These are phyloP conservation scores for Diploptera punctata DNA, from an alignment of 2,888 invertebrate genomes.

Conservation along the genomic window DNA sequence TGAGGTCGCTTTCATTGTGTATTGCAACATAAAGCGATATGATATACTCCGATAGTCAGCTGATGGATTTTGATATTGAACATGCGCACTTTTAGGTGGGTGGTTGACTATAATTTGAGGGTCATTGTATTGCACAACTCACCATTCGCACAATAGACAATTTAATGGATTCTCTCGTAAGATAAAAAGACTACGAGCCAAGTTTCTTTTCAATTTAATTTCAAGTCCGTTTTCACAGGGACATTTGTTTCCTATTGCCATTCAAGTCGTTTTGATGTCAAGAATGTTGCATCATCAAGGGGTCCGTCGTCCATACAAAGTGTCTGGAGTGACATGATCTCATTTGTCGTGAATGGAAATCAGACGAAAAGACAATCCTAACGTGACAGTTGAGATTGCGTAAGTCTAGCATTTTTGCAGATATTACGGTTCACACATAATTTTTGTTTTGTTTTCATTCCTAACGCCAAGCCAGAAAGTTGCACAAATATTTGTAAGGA, in stretches of 20 bases:
- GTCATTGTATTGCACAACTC: not conserved
- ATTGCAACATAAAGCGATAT: not conserved
- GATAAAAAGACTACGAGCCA: no score
- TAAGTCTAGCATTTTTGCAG: no score
- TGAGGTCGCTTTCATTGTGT: not conserved
- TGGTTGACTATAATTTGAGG: not conserved
- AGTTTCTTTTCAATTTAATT: not conserved
- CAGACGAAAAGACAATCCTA: no score
- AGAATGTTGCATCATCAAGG: not conserved
- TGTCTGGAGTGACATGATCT: not conserved
- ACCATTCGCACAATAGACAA: not conserved
- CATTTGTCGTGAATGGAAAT: no score
- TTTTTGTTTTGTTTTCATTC: no score
- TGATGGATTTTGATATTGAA: not conserved
- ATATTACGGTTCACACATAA: no score
- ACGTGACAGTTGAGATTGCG: no score
- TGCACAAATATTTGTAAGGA: no score
- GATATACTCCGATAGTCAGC: conserved; percentile 8
- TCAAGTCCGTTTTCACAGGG: not conserved
- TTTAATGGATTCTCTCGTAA: no score
- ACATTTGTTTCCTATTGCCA: not conserved
- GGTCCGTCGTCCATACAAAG: not conserved
- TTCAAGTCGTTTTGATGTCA: not conserved
- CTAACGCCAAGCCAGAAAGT: no score
- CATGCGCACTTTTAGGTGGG: not conserved